Conservation (phyloP, 2,888 invertebrate genomes). For the Cheilosia vulpina region DNA sequence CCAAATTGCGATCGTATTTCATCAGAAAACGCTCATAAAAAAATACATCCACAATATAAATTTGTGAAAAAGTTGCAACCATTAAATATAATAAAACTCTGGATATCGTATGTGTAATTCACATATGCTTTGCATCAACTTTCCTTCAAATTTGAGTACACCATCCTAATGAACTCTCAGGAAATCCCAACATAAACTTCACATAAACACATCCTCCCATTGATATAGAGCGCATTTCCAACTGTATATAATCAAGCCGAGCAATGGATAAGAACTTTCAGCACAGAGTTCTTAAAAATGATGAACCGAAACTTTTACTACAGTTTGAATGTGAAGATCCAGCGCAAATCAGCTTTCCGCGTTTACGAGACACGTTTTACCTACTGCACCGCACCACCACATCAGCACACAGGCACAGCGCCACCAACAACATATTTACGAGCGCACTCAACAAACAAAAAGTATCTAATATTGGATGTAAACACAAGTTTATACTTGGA, state of each 20-base stretch:
- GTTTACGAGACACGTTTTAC: conserved; percentile 37
- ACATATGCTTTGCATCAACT: no score
- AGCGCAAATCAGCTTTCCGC: conserved; percentile 20
- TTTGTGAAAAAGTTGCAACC: no score
- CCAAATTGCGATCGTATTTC: no score
- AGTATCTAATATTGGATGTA: conserved; percentile 38
- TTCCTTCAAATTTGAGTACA: no score
- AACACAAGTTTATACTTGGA: conserved; percentile 20
- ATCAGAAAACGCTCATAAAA: no score
- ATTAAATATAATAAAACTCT: no score
- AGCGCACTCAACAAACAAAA: conserved; percentile 21
- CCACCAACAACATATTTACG: conserved; percentile 42
- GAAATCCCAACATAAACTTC: background rate
- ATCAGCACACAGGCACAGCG: background rate
- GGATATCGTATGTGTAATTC: no score
- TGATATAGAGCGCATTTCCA: conserved; percentile 8
- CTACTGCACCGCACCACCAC: conserved; percentile 5
- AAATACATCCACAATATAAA: no score
- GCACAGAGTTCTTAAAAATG: conserved; percentile 14
- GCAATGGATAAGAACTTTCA: conserved; percentile 26
- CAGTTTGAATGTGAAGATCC: conserved; percentile 26
- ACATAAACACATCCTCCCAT: conserved; percentile 30
- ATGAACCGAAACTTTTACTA: conserved; percentile 20
- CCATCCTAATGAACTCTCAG: no score
- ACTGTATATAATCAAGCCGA: background rate